A percentile compares a stretch with the other conserved stretches of the same genome.
phyloP scores from a whole-genome alignment of 1,140 invertebrate species.

The Archegozetes longisetosus region DNA sequence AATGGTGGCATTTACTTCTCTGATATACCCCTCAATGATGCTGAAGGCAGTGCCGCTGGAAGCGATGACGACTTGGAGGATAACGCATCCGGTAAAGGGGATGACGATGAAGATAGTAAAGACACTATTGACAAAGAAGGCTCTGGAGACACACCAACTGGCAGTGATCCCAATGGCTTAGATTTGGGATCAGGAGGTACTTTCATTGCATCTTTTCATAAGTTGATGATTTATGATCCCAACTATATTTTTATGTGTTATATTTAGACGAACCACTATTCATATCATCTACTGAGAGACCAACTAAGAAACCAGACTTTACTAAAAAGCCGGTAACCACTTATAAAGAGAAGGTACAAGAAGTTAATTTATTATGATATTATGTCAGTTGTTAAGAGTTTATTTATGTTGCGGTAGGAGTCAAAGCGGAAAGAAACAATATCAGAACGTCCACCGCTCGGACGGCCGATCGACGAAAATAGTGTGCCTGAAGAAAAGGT shows the following conservation, averaged over 20 bases:
- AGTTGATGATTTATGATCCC: not conserved
- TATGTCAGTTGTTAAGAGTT: too few relatives aligned
- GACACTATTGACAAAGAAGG: not conserved
- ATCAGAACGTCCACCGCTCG: too few relatives aligned
- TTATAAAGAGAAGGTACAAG: too few relatives aligned
- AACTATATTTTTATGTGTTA: not conserved
- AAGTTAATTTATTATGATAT: too few relatives aligned
- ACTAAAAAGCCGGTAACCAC: not conserved
- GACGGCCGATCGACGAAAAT: not conserved
- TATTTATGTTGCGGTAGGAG: too few relatives aligned
- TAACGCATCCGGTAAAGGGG: not conserved
- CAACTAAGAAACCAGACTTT: not conserved
- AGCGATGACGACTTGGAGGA: not conserved
- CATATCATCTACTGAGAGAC: not conserved
- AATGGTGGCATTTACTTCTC: not conserved
- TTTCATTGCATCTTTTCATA: not conserved
- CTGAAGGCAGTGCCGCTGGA: not conserved
- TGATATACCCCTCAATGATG: not conserved
- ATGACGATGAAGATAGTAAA: not conserved
- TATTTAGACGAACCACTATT: not conserved
- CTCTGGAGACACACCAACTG: not conserved
- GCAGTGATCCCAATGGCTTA: not conserved
- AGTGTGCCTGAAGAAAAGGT: not conserved
- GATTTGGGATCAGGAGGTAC: not conserved
- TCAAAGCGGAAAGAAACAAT: too few relatives aligned